These are phyloP conservation scores for Natrix natrix DNA, from an alignment of 2,797 vertebrate species.

Conservation along the genomic window DNA sequence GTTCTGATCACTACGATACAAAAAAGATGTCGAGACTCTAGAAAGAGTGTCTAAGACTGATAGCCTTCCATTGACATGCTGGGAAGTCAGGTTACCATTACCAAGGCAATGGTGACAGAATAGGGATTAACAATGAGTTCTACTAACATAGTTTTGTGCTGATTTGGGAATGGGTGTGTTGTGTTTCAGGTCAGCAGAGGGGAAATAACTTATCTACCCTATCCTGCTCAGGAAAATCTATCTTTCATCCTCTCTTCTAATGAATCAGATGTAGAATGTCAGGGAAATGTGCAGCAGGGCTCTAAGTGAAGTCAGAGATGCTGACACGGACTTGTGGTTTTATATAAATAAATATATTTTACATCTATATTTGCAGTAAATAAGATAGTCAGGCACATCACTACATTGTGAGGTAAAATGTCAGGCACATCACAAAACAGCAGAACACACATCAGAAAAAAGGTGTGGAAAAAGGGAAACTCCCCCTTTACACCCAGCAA, in stretches of 20 bases:
- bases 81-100: background rate
- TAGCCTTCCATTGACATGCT: background rate
- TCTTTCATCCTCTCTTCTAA: background rate
- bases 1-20: background rate
- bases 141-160: background rate
- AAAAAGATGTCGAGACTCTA: background rate
- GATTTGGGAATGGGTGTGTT: background rate
- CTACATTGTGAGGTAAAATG: no score
- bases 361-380: no score
- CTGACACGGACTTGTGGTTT: background rate
- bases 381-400: no score
- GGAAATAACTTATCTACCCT: background rate
- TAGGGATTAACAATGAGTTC: background rate
- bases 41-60: background rate
- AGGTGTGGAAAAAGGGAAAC: no score
- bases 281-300: background rate
- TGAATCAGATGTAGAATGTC: background rate
- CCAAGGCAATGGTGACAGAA: background rate
- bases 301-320: background rate
- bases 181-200: background rate
- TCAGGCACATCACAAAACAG: no score
- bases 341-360: background rate
- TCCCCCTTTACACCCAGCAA: no score
- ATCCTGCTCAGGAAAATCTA: background rate
- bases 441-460: no score